These are phyloP conservation scores for Globodera ellingtonae DNA, from an alignment of 1,140 invertebrate species.

Conservation along the genomic window DNA sequence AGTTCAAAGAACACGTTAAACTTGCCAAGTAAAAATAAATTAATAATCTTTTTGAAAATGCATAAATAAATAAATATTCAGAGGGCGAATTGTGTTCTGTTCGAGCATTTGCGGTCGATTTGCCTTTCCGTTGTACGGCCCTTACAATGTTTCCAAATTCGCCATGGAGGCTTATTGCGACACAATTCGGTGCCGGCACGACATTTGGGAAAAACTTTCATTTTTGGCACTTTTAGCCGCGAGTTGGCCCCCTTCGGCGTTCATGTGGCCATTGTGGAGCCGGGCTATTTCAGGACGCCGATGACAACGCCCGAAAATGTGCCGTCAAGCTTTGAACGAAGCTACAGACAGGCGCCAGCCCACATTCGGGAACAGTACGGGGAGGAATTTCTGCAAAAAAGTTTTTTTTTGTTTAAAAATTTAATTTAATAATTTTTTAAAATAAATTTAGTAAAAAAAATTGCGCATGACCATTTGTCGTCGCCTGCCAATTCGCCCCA, in stretches of 20 bases:
- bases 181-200: slow-evolving; percentile 19
- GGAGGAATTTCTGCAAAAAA: slow-evolving; percentile 22
- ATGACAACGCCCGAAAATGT: slow-evolving; percentile 19
- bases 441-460: not conserved
- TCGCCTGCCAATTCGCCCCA: slow-evolving; percentile 18
- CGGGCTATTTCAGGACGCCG: slow-evolving; percentile 24
- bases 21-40: slow-evolving; percentile 6
- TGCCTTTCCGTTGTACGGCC: slow-evolving; percentile 22
- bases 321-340: slow-evolving; percentile 4
- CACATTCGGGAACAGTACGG: slow-evolving; percentile 28
- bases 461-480: slow-evolving; percentile 17
- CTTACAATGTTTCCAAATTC: slow-evolving; percentile 26
- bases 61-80: not conserved
- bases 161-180: slow-evolving; percentile 29
- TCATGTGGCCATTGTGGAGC: slow-evolving; percentile 21
- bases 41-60: not conserved
- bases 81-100: slow-evolving; percentile 24
- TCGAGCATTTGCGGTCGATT: slow-evolving; percentile 20
- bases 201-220: not conserved
- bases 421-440: not conserved
- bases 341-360: slow-evolving; percentile 13
- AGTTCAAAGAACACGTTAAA: slow-evolving; percentile 32
- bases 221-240: slow-evolving; percentile 9
- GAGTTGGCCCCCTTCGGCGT: slow-evolving; percentile 28
- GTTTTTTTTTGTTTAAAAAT: not conserved